Percentiles rank a stretch among this genome's conserved stretches.
Conservation (phyloP, 1,140 invertebrate genomes). For the Philopotamus ludificatus region DNA sequence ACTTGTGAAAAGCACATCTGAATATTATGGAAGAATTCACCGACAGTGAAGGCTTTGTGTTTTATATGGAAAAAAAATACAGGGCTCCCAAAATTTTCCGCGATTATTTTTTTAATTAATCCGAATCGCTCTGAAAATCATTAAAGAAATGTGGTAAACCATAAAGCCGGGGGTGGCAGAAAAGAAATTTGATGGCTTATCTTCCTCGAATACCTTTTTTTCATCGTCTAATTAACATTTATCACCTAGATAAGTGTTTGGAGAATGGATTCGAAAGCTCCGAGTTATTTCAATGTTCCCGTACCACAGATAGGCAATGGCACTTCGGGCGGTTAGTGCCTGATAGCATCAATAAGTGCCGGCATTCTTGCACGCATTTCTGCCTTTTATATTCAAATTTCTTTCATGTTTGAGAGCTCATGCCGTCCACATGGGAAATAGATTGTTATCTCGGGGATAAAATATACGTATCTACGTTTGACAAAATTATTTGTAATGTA, state of each 20-base stretch:
- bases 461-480: conserved; percentile 32
- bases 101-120: no score
- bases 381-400: conserved; percentile 39
- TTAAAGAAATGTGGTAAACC: no score
- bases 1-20: conserved; percentile 21
- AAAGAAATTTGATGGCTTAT: no score
- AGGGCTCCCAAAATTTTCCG: no score
- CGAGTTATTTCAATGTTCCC: no score
- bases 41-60: conserved; percentile 19
- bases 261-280: no score
- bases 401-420: conserved; percentile 33
- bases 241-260: no score
- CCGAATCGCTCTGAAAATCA: no score
- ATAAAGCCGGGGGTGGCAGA: no score
- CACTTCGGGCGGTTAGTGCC: neutral
- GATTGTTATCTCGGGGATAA: conserved; percentile 32
- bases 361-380: conserved; percentile 38
- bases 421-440: conserved; percentile 27
- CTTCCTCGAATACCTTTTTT: no score
- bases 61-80: no score
- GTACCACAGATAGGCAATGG: conserved; percentile 2
- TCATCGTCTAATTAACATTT: no score
- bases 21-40: conserved; percentile 7
- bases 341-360: conserved; percentile 30
- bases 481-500: conserved; percentile 31